These are phyloP conservation scores for Archips crataeganus DNA, from an alignment of 2,888 invertebrate genomes.

Conservation along the genomic window DNA sequence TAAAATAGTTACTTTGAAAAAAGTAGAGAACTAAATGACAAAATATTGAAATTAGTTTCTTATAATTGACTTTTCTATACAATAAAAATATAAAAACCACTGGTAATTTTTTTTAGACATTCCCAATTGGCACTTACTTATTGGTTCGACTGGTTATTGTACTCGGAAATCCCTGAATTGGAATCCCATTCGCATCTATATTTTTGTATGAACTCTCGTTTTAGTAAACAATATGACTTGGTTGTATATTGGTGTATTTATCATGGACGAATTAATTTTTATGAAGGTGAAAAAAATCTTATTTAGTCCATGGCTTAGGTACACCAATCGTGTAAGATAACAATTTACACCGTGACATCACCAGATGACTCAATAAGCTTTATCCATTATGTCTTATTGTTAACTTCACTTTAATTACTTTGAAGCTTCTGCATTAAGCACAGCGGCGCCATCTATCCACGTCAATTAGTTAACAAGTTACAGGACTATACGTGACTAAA, in stretches of 20 bases:
- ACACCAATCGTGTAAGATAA: not conserved
- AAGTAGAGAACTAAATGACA: no score
- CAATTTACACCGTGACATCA: conserved; percentile 17
- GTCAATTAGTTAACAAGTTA: conserved; percentile 70
- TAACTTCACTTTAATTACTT: conserved; percentile 23
- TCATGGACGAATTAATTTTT: no score
- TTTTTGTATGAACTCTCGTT: not conserved
- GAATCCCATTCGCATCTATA: not conserved
- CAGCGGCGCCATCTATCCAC: conserved; percentile 64
- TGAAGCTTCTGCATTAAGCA: conserved; percentile 46
- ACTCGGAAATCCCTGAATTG: no score
- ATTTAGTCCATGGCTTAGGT: not conserved
- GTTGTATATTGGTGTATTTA: no score
- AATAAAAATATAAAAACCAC: no score
- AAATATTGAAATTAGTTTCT: no score
- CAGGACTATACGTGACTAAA: conserved; percentile 63
- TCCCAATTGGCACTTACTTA: no score
- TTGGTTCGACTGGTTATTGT: no score
- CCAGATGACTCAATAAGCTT: conserved; percentile 26
- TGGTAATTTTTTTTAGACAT: no score
- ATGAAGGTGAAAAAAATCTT: no score
- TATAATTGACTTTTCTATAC: no score
- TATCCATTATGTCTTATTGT: conserved; percentile 13
- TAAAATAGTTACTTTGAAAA: no score
- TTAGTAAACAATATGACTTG: not conserved